These are phyloP conservation scores for Trachurus trachurus DNA, from an alignment of 2,797 vertebrate species.

Conservation along the genomic window DNA sequence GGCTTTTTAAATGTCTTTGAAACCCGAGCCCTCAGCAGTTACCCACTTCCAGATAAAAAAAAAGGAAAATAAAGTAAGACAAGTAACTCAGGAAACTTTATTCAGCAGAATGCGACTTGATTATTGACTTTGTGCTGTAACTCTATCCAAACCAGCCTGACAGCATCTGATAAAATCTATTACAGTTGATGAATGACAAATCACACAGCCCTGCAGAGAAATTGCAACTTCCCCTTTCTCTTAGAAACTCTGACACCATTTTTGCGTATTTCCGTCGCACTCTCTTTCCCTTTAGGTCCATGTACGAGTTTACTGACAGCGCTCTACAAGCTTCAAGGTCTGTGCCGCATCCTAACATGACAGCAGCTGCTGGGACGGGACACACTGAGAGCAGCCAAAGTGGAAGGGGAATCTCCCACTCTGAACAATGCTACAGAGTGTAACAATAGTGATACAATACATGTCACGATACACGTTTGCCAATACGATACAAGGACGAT, in stretches of 20 bases:
- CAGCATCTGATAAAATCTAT: conserved; percentile 28
- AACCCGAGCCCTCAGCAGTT: conserved; percentile 68
- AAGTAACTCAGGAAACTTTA: conserved; percentile 6
- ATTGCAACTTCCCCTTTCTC: conserved; percentile 40
- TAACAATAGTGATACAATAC: too few species aligned
- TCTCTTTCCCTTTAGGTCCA: neutral
- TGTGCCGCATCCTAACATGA: conserved; percentile 54
- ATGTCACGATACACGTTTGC: too few species aligned
- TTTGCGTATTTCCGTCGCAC: neutral
- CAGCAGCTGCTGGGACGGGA: conserved; percentile 59
- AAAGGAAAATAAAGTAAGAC: neutral
- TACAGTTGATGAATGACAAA: conserved; percentile 26
- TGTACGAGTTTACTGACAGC: conserved; percentile 12
- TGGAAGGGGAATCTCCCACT: conserved; percentile 68
- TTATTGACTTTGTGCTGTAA: conserved; percentile 10
- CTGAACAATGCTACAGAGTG: conserved; percentile 54
- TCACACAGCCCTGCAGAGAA: neutral
- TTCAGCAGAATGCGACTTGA: conserved; percentile 2
- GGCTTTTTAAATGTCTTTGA: conserved; percentile 81
- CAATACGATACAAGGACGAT: too few species aligned
- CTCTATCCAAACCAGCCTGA: conserved; percentile 26
- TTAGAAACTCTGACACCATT: conserved; percentile 29
- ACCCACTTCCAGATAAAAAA: conserved; percentile 55
- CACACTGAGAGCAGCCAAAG: conserved; percentile 45
- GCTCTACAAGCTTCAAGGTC: conserved; percentile 33